Base-by-base conservation (phyloP, 2,797 vertebrate genomes). In the Myioborus melanocephalus region DNA sequence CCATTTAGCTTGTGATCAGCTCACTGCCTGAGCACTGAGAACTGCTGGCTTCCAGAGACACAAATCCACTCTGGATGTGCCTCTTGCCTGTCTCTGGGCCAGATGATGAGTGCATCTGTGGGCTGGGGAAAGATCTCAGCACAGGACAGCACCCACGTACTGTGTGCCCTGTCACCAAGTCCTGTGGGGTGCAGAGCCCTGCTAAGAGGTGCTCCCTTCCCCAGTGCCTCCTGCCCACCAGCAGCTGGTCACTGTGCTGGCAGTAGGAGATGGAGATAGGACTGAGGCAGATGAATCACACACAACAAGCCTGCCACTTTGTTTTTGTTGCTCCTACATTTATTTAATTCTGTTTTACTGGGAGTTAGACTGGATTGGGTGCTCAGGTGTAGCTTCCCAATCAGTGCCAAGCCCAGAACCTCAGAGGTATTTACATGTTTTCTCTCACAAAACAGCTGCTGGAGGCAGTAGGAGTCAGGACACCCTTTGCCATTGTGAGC, bases 271-370 rank as follows among this genome's bases (percentile, higher is more conserved):
- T n/a, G 53, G 53, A 55, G 21, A 34, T 10, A 55, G 32, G 32
- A 55, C 53, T 9, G 53, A 55, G 32, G 32, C 32, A 34, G 32
- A 10, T 34, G 9, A 55, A 55, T 23, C 53, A 55, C 21, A 55
- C 32, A 15, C 20, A 55, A 21, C 21, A n/a, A 55, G 6, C 21
- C 53, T 34, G 14, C 0, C 1, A 17, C 12, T 69, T 69, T n/a
- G 47, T 1, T 84, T 89, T 57, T 70, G 16, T 32, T 70, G 32
- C 17, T 87, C 14, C 32, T 73, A 8, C 16, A 2, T 52, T 59
- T 79, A 14, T 84, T 87, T 76, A 2, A 21, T 53, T 69, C 47
- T 72, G 30, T 73, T 61, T 72, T 8, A 0, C 20, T 61, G 44
- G 32, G 52, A 37, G 32, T 30, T 55, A 56, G 37, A 26, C 28